phyloP scores from a whole-genome alignment of 2,888 invertebrate genomes.

The Acronicta leporina region DNA sequence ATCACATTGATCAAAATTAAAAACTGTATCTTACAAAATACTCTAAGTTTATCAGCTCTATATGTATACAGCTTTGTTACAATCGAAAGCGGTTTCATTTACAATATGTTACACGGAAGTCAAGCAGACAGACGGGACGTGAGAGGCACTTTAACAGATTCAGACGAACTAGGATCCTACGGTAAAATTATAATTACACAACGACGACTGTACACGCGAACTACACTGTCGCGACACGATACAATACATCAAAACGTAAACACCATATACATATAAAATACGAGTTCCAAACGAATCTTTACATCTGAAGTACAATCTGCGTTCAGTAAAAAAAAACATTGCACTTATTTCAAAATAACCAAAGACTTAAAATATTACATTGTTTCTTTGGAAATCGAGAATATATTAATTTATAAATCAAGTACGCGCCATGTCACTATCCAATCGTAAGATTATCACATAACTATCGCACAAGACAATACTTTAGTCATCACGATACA shows the following conservation, averaged over 20 bases:
- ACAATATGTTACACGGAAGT: slow-evolving; percentile 84
- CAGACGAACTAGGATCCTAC: slow-evolving; percentile 69
- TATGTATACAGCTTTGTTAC: slow-evolving; percentile 82
- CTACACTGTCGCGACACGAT: slow-evolving; percentile 61
- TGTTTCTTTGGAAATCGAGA: slow-evolving; percentile 80
- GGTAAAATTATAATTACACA: slow-evolving; percentile 69
- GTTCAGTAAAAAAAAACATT: slow-evolving; percentile 73
- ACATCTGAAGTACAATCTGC: slow-evolving; percentile 70
- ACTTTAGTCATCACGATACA: slow-evolving; percentile 45
- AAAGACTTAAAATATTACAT: slow-evolving; percentile 76
- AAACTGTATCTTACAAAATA: slow-evolving; percentile 73
- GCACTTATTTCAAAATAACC: slow-evolving; percentile 76
- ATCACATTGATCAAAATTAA: slow-evolving; percentile 72
- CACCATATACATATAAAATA: slow-evolving; percentile 81
- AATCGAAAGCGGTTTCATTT: slow-evolving; percentile 77
- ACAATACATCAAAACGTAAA: slow-evolving; percentile 66
- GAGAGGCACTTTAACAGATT: slow-evolving; percentile 86
- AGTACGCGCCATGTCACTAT: slow-evolving; percentile 67
- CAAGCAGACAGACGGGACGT: slow-evolving; percentile 80
- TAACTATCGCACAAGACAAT: slow-evolving; percentile 59
- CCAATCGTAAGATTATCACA: slow-evolving; percentile 69
- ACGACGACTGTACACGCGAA: slow-evolving; percentile 73
- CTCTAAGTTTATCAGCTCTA: slow-evolving; percentile 69
- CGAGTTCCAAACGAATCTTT: slow-evolving; percentile 68
- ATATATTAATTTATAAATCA: slow-evolving; percentile 76